A percentile compares a stretch with the other conserved stretches of the same genome.
phyloP scores from a whole-genome alignment of 2,113 vertebrate species.

The Tragelaphus imberbis region DNA sequence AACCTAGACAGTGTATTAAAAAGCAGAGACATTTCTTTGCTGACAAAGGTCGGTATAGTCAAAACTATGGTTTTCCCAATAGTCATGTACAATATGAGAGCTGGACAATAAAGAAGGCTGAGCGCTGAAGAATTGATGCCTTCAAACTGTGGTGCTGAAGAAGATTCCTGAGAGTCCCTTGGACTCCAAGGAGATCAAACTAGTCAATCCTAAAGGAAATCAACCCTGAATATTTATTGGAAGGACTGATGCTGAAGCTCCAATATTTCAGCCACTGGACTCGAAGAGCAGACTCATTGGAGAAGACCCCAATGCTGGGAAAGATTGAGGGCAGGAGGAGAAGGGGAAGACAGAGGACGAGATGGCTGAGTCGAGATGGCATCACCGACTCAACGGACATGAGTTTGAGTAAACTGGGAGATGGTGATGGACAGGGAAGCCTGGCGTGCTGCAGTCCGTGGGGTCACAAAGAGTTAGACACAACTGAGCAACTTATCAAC shows the following conservation, averaged over 20 bases:
- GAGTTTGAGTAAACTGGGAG: neutral
- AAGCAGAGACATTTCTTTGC: neutral
- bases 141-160: neutral
- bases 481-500: neutral
- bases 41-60: neutral
- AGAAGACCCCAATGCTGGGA: neutral
- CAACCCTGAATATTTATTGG: neutral
- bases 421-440: neutral
- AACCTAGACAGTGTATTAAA: neutral
- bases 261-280: neutral
- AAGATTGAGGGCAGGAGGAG: neutral
- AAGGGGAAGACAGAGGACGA: neutral
- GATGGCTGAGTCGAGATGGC: neutral
- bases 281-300: fast-evolving
- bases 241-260: neutral
- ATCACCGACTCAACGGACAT: neutral
- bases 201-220: neutral
- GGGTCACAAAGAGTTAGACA: neutral
- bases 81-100: neutral
- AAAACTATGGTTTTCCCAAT: neutral
- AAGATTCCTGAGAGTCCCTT: neutral
- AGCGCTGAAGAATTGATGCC: neutral
- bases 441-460: neutral
- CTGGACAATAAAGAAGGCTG: neutral
- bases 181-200: neutral